Conservation (phyloP, 2,888 invertebrate genomes). For the Cheilosia vernalis region DNA sequence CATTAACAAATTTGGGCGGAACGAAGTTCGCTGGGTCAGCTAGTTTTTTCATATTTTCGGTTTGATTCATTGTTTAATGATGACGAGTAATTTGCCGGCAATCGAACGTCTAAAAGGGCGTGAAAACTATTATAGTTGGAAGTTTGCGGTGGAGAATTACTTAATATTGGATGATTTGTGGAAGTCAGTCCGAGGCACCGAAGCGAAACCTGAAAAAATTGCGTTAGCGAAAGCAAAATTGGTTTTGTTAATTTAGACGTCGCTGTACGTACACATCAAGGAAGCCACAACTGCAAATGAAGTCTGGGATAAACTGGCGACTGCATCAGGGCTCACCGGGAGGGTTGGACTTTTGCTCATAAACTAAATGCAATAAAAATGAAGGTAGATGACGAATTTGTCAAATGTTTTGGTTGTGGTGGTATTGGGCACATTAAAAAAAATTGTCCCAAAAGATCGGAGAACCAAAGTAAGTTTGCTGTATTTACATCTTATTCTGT, state of each 20-base stretch:
- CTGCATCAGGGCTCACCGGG: conserved; percentile 5
- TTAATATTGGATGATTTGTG: neutral
- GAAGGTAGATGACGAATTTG: no score
- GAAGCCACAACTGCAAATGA: neutral
- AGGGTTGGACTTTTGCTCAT: neutral
- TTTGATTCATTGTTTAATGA: neutral
- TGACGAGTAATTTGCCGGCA: conserved; percentile 9
- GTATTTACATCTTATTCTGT: neutral
- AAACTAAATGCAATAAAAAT: no score
- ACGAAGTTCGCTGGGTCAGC: no score
- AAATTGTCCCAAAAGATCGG: neutral
- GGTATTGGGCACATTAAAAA: neutral
- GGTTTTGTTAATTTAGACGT: no score
- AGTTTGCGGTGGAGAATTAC: conserved; percentile 1
- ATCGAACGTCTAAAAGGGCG: conserved; percentile 4
- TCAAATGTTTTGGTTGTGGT: conserved; percentile 16
- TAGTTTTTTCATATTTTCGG: no score
- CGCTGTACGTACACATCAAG: neutral
- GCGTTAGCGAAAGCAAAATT: conserved; percentile 7
- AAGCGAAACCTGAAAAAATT: neutral
- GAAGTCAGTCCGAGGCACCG: conserved; percentile 3
- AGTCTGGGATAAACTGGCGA: neutral
- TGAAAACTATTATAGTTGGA: neutral
- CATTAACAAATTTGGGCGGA: no score
- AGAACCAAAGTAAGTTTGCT: neutral